A percentile compares a stretch with the other conserved stretches of the same genome.
phyloP scores from a whole-genome alignment of 2,113 vertebrate species.

The Hylia prasina region DNA sequence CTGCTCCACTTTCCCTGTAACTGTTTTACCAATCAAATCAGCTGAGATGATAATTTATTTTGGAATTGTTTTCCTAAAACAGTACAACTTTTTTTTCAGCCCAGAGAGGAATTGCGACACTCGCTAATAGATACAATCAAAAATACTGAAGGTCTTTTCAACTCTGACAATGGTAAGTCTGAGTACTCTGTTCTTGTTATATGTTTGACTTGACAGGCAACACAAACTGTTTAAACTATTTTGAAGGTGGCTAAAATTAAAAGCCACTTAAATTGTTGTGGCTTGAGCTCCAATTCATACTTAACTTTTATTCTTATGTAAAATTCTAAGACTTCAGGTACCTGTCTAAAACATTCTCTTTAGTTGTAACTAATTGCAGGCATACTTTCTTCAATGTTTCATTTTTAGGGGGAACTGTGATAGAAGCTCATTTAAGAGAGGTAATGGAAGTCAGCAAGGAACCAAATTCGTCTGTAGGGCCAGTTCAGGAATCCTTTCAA shows the following conservation, averaged over 20 bases:
- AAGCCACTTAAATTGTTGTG: background rate
- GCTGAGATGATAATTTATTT: background rate
- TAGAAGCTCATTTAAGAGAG: background rate
- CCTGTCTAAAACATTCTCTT: background rate
- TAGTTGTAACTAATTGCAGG: background rate
- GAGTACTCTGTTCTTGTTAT: background rate
- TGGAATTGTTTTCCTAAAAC: background rate
- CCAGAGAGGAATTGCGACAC: slow-evolving; percentile 76
- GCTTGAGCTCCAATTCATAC: background rate
- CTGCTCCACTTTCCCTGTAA: background rate
- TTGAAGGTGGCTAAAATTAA: background rate
- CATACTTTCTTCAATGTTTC: background rate
- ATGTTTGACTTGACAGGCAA: background rate
- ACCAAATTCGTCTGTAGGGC: background rate
- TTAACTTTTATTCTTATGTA: background rate
- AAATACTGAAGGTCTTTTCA: slow-evolving; percentile 37
- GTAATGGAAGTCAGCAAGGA: background rate
- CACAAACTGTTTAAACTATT: background rate
- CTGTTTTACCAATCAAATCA: background rate
- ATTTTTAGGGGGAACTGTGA: slow-evolving; percentile 13
- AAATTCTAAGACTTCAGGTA: background rate
- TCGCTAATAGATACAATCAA: slow-evolving; percentile 71
- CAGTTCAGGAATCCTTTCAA: background rate
- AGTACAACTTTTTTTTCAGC: slow-evolving; percentile 53
- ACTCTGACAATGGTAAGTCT: slow-evolving; percentile 70